Conservation (phyloP, 2,797 vertebrate species). For the Xiphorhynchus erythropygius region DNA sequence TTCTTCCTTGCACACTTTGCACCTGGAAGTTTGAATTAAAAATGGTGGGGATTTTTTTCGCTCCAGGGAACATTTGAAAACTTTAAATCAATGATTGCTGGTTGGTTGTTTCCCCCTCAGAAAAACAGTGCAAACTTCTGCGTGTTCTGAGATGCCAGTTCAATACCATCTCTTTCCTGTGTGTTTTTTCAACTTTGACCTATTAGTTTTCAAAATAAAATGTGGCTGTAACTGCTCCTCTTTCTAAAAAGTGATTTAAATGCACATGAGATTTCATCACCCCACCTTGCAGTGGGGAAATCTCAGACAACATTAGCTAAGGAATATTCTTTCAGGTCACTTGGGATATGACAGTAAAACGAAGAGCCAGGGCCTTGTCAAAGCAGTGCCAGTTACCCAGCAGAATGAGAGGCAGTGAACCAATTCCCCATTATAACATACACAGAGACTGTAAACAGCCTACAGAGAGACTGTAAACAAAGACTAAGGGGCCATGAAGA, state of each 20-base stretch:
- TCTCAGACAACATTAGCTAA: not conserved
- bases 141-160: not conserved
- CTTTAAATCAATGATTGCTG: not conserved
- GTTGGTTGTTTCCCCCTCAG: not conserved
- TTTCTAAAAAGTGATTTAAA: not conserved
- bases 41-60: not conserved
- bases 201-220: not conserved
- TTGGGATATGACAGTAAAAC: conserved; percentile 13
- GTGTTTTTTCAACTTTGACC: not conserved
- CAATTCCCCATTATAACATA: not conserved
- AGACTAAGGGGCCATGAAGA: not conserved
- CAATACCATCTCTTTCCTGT: not conserved
- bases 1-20: not conserved
- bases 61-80: not conserved
- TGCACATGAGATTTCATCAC: not conserved
- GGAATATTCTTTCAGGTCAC: conserved; percentile 42
- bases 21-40: not conserved
- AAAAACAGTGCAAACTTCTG: not conserved
- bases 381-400: not conserved
- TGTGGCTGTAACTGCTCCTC: not conserved
- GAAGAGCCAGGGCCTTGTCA: conserved; percentile 20
- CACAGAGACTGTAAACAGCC: not conserved
- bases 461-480: not conserved
- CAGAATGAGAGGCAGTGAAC: not conserved
- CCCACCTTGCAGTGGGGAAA: not conserved